Conservation (phyloP, 2,113 vertebrate species). For the Bambusicola thoracicus region DNA sequence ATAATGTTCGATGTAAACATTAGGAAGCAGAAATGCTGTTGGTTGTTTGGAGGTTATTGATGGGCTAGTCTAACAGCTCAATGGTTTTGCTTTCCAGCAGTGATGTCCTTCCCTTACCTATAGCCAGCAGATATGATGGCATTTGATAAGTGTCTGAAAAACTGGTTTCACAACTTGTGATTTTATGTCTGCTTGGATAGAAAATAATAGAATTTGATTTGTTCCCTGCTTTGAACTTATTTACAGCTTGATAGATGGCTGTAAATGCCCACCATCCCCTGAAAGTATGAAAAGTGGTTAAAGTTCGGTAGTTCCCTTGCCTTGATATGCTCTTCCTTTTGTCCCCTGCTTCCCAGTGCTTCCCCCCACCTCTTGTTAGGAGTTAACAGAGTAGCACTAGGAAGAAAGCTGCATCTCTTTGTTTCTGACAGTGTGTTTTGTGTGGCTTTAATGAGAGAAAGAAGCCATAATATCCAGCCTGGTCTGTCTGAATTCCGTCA, state of each 20-base stretch:
- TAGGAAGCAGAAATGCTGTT: background rate
- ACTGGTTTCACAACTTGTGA: background rate
- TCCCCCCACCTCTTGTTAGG: background rate
- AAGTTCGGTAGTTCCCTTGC: background rate
- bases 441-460: background rate
- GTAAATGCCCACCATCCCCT: background rate
- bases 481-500: background rate
- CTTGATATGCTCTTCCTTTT: background rate
- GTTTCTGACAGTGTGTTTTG: background rate
- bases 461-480: background rate
- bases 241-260: background rate
- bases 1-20: background rate
- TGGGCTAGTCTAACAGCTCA: background rate
- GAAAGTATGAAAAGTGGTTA: background rate
- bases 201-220: background rate
- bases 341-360: background rate
- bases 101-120: background rate
- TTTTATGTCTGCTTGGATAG: background rate
- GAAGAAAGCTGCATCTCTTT: background rate
- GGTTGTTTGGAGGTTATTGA: background rate
- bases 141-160: background rate
- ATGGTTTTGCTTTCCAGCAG: background rate
- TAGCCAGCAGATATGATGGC: background rate
- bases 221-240: background rate
- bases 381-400: background rate